A percentile compares a stretch with the other conserved stretches of the same genome.
These are phyloP conservation scores for Belonocnema kinseyi DNA, from an alignment of 1,140 invertebrate genomes.

Conservation along the genomic window DNA sequence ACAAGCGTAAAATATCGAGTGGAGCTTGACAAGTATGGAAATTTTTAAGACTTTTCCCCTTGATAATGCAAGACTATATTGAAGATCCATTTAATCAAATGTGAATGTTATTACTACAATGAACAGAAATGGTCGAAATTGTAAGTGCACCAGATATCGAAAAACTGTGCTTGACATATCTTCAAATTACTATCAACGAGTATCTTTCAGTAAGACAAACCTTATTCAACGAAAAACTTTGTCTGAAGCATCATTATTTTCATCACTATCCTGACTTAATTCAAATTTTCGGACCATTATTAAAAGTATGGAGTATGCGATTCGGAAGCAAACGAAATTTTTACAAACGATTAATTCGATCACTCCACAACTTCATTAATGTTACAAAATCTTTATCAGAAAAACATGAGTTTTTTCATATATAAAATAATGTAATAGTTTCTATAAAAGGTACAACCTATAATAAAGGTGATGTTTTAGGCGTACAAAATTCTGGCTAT, in stretches of 20 bases:
- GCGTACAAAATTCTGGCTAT: not conserved
- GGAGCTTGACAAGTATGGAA: slow-evolving; percentile 20
- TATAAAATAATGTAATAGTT: not conserved
- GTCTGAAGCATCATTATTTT: slow-evolving; percentile 28
- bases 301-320: not conserved
- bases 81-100: slow-evolving; percentile 21
- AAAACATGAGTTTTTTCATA: slow-evolving; percentile 8
- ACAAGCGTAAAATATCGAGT: slow-evolving; percentile 3
- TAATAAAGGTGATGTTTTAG: not conserved
- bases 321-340: too few species aligned
- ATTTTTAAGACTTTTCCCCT: slow-evolving; percentile 22
- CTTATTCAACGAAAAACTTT: slow-evolving; percentile 10
- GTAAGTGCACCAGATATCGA: slow-evolving; percentile 23
- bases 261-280: not conserved
- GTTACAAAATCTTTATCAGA: slow-evolving; percentile 32
- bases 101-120: slow-evolving; percentile 18
- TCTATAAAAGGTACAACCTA: not conserved
- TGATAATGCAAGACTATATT: slow-evolving; percentile 9
- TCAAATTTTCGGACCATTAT: not conserved
- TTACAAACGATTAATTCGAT: not conserved
- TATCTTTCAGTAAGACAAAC: slow-evolving; percentile 28
- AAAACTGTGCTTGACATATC: not conserved
- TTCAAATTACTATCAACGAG: slow-evolving; percentile 3
- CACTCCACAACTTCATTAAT: slow-evolving; percentile 2
- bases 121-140: not conserved